A percentile compares a stretch with the other conserved stretches of the same genome.
Conservation (phyloP, 2,113 vertebrate genomes). For the Hemichromis elongatus region DNA sequence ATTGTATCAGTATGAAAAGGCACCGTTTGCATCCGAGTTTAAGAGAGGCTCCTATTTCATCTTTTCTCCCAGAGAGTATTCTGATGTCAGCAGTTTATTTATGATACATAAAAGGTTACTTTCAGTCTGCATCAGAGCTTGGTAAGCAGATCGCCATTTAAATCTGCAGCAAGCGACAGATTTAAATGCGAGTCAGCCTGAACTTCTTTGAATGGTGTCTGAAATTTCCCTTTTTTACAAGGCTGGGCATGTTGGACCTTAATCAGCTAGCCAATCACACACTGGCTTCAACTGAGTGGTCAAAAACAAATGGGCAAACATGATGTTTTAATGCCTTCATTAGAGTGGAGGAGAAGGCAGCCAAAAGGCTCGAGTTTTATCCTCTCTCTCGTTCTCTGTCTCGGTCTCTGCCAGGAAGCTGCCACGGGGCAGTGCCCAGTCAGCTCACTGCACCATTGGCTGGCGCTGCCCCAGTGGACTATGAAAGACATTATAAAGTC, state of each 20-base stretch:
- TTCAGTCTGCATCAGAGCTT: background rate
- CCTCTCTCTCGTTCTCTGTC: conserved; percentile 50
- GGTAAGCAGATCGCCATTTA: background rate
- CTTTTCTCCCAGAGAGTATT: background rate
- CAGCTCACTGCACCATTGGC: conserved; percentile 64
- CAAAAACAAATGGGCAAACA: conserved; percentile 65
- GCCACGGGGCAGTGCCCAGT: conserved; percentile 70
- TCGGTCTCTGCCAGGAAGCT: conserved; percentile 67
- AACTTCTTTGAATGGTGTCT: conserved; percentile 14
- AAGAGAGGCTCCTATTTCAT: background rate
- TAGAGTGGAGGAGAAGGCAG: conserved; percentile 55
- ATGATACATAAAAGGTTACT: background rate
- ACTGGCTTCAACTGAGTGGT: conserved; percentile 53
- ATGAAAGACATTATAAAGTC: conserved; percentile 75
- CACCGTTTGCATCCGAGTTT: conserved; percentile 10
- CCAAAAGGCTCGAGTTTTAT: conserved; percentile 61
- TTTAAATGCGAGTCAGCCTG: background rate
- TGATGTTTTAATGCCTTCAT: conserved; percentile 74
- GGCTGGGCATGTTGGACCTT: conserved; percentile 37
- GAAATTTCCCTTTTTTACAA: conserved; percentile 38
- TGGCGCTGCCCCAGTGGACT: conserved; percentile 64
- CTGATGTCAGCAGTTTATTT: background rate
- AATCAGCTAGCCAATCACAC: conserved; percentile 52
- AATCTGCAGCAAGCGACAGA: background rate
- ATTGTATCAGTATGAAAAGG: conserved; percentile 14